Evolutionary conservation across 2,113 vertebrate species (phyloP).

Genomic region (Sebastes fasciatus): DNA sequence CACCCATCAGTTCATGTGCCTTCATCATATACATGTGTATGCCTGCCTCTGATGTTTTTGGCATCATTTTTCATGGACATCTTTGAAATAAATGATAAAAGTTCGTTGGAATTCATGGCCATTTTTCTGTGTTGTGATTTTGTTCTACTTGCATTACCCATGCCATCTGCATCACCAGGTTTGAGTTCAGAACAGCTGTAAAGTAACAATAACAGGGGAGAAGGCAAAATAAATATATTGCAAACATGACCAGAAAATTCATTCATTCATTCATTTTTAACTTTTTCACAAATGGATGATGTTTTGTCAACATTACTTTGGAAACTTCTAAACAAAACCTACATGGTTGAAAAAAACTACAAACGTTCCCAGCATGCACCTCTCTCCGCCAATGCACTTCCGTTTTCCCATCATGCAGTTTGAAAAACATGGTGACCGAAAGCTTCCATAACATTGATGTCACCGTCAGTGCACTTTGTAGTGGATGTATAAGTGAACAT

Average conservation of each 20-base stretch:
- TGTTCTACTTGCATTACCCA: constrained; percentile 39
- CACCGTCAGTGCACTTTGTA: not conserved
- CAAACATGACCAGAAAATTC: not conserved
- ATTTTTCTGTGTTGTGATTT: constrained; percentile 58
- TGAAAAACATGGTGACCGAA: constrained; percentile 57
- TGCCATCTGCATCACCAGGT: constrained; percentile 51
- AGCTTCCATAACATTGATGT: constrained; percentile 1
- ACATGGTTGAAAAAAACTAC: constrained; percentile 47
- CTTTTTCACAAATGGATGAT: not conserved
- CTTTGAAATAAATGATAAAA: constrained; percentile 85
- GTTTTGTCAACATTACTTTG: not conserved
- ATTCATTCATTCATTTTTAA: not conserved
- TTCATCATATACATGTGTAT: constrained; percentile 86
- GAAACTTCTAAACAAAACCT: not conserved
- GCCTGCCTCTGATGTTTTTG: constrained; percentile 78
- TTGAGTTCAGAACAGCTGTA: not conserved
- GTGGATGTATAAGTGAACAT: not conserved
- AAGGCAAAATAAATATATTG: not conserved
- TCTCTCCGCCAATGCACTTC: not conserved
- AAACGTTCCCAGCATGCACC: constrained; percentile 67
- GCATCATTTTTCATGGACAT: constrained; percentile 82
- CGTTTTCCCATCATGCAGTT: constrained; percentile 54
- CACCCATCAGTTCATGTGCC: constrained; percentile 89
- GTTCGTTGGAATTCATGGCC: constrained; percentile 58
- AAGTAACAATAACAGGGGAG: not conserved